Evolutionary conservation across 2,113 vertebrate genomes (phyloP).

Genomic region (Lanius collurio): DNA sequence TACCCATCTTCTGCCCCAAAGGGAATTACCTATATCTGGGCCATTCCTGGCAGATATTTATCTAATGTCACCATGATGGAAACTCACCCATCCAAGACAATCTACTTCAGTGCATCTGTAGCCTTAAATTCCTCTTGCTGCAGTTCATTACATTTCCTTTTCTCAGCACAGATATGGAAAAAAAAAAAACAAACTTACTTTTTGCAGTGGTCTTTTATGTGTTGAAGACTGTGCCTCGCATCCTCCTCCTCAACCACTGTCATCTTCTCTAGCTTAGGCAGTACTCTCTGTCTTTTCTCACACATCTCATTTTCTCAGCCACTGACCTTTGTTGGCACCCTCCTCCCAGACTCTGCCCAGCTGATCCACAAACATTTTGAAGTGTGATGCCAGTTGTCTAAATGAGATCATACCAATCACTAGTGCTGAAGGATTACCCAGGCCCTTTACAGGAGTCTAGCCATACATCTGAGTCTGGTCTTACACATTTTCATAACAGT

Average conservation of each 20-base stretch:
- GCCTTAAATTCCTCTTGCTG: not conserved
- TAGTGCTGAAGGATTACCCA: not conserved
- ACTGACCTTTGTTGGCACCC: not conserved
- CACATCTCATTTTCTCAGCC: not conserved
- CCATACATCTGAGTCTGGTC: not conserved
- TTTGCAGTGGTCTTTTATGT: not conserved
- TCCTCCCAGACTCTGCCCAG: not conserved
- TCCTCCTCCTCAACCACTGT: not conserved
- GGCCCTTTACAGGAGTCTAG: not conserved
- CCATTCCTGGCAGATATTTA: not conserved
- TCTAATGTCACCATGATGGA: not conserved
- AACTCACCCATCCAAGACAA: not conserved
- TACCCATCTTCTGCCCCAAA: not conserved
- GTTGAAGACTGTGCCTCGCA: not conserved
- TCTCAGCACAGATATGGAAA: not conserved
- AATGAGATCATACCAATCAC: not conserved
- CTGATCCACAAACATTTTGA: not conserved
- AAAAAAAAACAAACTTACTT: not conserved
- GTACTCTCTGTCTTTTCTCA: not conserved
- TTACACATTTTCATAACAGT: constrained; percentile 1
- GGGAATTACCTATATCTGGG: not conserved
- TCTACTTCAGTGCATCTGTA: not conserved
- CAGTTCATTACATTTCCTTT: not conserved
- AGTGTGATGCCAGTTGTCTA: not conserved
- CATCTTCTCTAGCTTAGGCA: not conserved